Conservation (phyloP, 2,113 vertebrate species). For the Clinocottus analis region DNA sequence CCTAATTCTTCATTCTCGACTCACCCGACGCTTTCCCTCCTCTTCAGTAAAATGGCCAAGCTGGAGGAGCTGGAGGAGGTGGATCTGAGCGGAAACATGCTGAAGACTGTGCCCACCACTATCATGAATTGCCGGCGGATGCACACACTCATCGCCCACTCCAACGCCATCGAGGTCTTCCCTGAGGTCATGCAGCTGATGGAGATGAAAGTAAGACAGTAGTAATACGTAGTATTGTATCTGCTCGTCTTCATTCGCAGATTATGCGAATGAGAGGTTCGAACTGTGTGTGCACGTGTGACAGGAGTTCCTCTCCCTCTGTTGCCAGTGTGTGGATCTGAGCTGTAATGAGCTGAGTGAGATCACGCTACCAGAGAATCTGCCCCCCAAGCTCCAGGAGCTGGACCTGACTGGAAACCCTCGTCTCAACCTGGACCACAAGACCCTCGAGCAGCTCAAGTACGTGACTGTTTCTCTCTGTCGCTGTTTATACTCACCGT, state of each 20-base stretch:
- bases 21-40: neutral
- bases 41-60: conserved; percentile 98
- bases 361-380: conserved; percentile 92
- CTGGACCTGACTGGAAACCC: conserved; percentile 97
- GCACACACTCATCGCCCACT: conserved; percentile 97
- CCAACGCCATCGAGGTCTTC: conserved; percentile 97
- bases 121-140: conserved; percentile 93
- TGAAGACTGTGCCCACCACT: conserved; percentile 98
- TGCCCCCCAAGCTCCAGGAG: conserved; percentile 96
- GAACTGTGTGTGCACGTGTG: neutral
- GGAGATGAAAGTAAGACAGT: conserved; percentile 91
- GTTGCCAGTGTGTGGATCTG: conserved; percentile 93
- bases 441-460: conserved; percentile 96
- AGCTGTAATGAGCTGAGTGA: conserved; percentile 97
- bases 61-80: conserved; percentile 97
- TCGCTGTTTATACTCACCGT: neutral
- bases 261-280: neutral
- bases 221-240: neutral
- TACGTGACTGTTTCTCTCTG: conserved; percentile 63
- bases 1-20: neutral
- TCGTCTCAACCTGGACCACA: conserved; percentile 93
- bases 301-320: conserved; percentile 13
- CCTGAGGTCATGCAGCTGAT: conserved; percentile 98
- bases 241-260: neutral
- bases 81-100: conserved; percentile 95